A percentile compares a stretch with the other conserved stretches of the same genome.
Conservation (phyloP, 2,888 invertebrate genomes). For the Pherbina coryleti region DNA sequence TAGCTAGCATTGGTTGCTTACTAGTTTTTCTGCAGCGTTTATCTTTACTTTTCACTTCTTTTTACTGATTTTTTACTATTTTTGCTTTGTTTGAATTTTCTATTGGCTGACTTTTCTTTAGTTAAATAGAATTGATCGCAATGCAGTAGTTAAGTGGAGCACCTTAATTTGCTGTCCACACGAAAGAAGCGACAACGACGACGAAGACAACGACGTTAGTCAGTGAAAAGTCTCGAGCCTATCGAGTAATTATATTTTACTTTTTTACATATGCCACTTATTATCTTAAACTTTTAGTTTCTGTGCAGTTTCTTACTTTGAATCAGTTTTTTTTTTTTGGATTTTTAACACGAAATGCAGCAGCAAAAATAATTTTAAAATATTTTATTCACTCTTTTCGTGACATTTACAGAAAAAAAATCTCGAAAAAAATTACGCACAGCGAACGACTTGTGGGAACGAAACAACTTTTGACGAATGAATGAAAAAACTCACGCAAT, state of each 20-base stretch:
- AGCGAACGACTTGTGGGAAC: conserved; percentile 18
- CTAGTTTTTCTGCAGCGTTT: neutral
- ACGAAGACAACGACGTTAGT: neutral
- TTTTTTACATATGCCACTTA: neutral
- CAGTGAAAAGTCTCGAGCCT: neutral
- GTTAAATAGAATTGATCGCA: neutral
- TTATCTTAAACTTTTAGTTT: neutral
- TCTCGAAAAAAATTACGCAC: conserved; percentile 25
- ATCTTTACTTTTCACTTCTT: neutral
- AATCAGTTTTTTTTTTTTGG: conserved; percentile 1
- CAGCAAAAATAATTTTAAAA: conserved; percentile 4
- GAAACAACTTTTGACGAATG: conserved; percentile 21
- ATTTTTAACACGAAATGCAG: neutral
- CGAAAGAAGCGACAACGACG: neutral
- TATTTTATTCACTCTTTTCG: neutral
- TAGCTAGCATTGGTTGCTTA: neutral
- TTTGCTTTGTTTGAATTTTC: neutral
- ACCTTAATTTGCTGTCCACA: neutral
- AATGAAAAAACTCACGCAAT: neutral
- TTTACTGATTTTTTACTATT: neutral
- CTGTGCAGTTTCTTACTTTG: conserved; percentile 6
- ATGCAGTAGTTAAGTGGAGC: neutral
- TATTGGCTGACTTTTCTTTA: neutral
- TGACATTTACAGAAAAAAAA: conserved; percentile 28
- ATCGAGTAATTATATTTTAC: neutral